phyloP scores from a whole-genome alignment of 1,140 invertebrate genomes.

The Ectropis grisescens region DNA sequence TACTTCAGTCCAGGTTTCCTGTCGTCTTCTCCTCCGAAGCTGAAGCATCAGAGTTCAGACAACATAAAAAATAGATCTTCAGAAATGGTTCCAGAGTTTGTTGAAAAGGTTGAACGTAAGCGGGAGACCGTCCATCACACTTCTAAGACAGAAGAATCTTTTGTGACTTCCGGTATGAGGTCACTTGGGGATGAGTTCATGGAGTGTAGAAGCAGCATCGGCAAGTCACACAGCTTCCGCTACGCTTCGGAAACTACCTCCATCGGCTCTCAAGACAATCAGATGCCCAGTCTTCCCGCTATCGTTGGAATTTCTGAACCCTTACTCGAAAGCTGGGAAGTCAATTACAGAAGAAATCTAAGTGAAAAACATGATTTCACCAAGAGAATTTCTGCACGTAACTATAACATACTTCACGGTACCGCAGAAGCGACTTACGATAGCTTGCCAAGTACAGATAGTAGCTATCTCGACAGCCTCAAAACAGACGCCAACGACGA shows the following conservation, averaged over 20 bases:
- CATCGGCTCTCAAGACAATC: slow-evolving; percentile 58
- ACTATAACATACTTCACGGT: slow-evolving; percentile 40
- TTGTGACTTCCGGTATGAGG: slow-evolving; percentile 40
- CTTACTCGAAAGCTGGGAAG: slow-evolving; percentile 67
- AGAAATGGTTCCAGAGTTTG: slow-evolving; percentile 37
- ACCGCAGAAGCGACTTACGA: slow-evolving; percentile 48
- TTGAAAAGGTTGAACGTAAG: slow-evolving; percentile 35
- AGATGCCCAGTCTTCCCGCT: slow-evolving; percentile 65
- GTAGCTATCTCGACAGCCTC: slow-evolving; percentile 59
- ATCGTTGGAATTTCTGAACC: slow-evolving; percentile 68
- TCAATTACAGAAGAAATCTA: slow-evolving; percentile 64
- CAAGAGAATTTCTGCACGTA: slow-evolving; percentile 51
- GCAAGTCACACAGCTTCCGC: slow-evolving; percentile 78
- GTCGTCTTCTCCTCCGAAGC: slow-evolving; percentile 37
- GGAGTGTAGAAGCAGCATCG: slow-evolving; percentile 67
- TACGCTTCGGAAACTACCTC: slow-evolving; percentile 66
- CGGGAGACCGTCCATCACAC: slow-evolving; percentile 29
- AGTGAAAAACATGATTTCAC: slow-evolving; percentile 48
- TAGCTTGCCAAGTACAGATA: slow-evolving; percentile 57
- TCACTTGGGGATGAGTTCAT: slow-evolving; percentile 53
- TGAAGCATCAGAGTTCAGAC: slow-evolving; percentile 41
- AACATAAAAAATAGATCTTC: slow-evolving; percentile 52
- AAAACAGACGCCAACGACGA: slow-evolving; percentile 49
- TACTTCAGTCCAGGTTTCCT: slow-evolving; percentile 49
- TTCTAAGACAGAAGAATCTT: slow-evolving; percentile 41